Evolutionary conservation across 92 coral and sea anemone genomes (phyloP), one percentile per base, ranked within the genome.

Genomic region (Paragorgia papillata): DNA sequence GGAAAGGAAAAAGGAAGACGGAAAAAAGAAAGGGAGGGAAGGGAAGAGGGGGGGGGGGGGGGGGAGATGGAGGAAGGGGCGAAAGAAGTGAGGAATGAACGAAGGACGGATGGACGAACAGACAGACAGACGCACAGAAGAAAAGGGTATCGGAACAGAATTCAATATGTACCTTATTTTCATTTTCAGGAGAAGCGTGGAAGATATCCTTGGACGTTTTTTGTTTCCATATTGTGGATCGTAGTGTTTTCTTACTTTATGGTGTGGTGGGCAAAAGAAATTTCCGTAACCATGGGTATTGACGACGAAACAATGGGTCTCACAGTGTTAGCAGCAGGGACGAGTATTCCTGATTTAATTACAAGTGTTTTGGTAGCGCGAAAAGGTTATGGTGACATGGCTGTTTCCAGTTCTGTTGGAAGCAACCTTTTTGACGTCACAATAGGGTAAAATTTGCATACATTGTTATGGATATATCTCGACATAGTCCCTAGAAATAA

Each of bases 371-470:
- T 94, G 33, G 98, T 94, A 27, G 98, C 98, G 4, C 85, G 98
- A 62, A 94, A 90, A 60, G 98, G 98, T 13, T 90, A 90, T 79
- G 98, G 98, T 20, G 98, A 94, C 73, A 94, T 94, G 98, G 98
- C 98, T 0, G 97, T 94, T 46, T 94, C 98, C 30, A 94, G 98
- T 71, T 94, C 98, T 19, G 92, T 94, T 26, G 98, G 98, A 0
- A 94, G 98, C 65, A 94, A 94, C 80, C 53, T 94, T 79, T 90
- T 90, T 66, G 98, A 94, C 81, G 81, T 90, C 69, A 90, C 97
- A 19, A 85, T 90, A 4, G 97, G 97, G 97, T 90, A 86, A 55
- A 92, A 62, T 25, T 8, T 57, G n/a, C 37, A 0, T n/a, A n/a
- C n/a, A n/a, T n/a, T n/a, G n/a, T n/a, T n/a, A n/a, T n/a, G n/a